These are phyloP conservation scores for Otocyon megalotis DNA, from an alignment of 2,113 vertebrate genomes.

Conservation along the genomic window DNA sequence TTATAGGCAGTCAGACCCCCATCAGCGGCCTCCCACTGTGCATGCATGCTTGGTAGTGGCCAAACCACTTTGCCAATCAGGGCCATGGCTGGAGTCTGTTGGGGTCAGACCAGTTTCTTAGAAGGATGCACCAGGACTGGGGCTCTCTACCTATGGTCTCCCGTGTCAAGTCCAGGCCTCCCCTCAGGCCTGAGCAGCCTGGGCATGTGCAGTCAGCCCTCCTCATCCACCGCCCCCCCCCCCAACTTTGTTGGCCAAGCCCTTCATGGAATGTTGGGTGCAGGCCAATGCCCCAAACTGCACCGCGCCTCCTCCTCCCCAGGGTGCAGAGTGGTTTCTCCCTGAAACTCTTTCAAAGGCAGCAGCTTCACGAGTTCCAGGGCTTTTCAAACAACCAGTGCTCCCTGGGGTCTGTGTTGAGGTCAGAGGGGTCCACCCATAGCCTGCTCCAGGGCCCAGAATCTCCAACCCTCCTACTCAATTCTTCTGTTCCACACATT, in stretches of 20 bases:
- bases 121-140: neutral
- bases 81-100: neutral
- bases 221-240: neutral
- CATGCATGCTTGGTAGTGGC: too few relatives aligned
- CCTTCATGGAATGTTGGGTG: neutral
- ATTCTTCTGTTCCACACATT: neutral
- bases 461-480: neutral
- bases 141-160: neutral
- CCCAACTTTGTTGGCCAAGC: neutral
- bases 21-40: neutral
- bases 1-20: neutral
- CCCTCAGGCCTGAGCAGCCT: neutral
- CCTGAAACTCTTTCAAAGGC: neutral
- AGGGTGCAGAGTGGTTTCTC: neutral
- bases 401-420: neutral
- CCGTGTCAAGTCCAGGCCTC: neutral
- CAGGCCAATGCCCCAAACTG: neutral
- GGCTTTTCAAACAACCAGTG: neutral
- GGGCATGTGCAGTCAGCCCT: neutral
- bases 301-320: neutral
- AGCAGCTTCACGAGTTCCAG: neutral
- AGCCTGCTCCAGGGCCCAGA: neutral
- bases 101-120: neutral
- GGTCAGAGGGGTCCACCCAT: neutral
- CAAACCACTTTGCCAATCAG: neutral